Evolutionary conservation across 2,888 invertebrate genomes (phyloP).

Genomic region (Cantharis flavilabris): DNA sequence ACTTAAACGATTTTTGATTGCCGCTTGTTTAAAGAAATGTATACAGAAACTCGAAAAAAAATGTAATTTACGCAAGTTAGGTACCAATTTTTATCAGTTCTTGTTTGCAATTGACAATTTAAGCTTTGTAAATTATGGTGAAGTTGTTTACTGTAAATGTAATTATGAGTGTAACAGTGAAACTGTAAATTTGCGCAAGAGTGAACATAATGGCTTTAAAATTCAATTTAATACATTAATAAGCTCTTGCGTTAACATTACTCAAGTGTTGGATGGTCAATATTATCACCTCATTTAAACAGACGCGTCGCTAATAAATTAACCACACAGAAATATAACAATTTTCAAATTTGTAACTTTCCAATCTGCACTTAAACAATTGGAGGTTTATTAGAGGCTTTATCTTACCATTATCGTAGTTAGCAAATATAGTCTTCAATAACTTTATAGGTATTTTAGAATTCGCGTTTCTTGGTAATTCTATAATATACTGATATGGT

Average conservation of each 20-base stretch:
- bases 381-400: not conserved
- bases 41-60: not conserved
- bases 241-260: slow-evolving; percentile 11
- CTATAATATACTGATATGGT: no score
- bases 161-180: slow-evolving; percentile 9
- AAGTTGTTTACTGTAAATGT: slow-evolving; percentile 14
- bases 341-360: not conserved
- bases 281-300: not conserved
- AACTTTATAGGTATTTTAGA: no score
- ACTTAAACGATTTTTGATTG: slow-evolving; percentile 11
- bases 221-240: slow-evolving; percentile 15
- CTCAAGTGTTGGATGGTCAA: not conserved
- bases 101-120: not conserved
- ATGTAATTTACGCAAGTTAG: not conserved
- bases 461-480: no score
- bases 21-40: not conserved
- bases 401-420: no score
- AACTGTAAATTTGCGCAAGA: slow-evolving; percentile 16
- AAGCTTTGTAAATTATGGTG: slow-evolving; percentile 10
- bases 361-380: not conserved
- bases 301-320: not conserved
- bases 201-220: slow-evolving; percentile 16
- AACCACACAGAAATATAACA: not conserved
- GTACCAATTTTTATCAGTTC: not conserved
- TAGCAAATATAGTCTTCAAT: no score